Percentiles rank a stretch among this genome's conserved stretches.
phyloP scores from a whole-genome alignment of 2,797 vertebrate genomes.

The Sebastes jordani region DNA sequence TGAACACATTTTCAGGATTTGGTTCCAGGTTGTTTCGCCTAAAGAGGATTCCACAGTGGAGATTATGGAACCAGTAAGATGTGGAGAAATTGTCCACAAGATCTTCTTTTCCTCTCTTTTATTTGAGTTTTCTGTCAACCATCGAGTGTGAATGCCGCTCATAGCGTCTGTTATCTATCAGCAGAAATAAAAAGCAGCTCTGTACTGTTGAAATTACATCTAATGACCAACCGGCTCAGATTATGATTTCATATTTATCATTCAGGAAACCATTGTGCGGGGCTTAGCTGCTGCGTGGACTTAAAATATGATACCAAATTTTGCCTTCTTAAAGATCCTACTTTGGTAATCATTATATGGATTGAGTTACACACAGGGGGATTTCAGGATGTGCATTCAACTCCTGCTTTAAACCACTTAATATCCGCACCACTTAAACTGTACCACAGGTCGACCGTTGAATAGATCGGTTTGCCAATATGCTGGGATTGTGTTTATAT shows the following conservation, averaged over 20 bases:
- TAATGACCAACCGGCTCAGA: constrained; percentile 52
- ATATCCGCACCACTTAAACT: constrained; percentile 17
- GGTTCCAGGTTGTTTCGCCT: constrained; percentile 28
- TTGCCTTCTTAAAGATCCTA: constrained; percentile 32
- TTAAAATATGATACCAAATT: constrained; percentile 25
- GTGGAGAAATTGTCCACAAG: neutral
- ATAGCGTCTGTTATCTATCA: constrained; percentile 25
- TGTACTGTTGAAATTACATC: constrained; percentile 30
- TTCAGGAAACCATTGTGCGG: constrained; percentile 26
- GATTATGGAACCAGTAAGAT: constrained; percentile 44
- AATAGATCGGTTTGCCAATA: constrained; percentile 17
- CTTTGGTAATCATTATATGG: constrained; percentile 45
- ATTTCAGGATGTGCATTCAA: constrained; percentile 53
- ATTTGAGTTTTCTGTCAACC: neutral
- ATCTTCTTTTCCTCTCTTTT: neutral
- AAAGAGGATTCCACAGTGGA: constrained; percentile 57
- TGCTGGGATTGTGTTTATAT: constrained; percentile 3
- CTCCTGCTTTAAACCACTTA: constrained; percentile 45
- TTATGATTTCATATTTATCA: constrained; percentile 39
- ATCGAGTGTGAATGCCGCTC: neutral
- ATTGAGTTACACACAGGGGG: constrained; percentile 44
- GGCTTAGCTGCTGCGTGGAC: constrained; percentile 40
- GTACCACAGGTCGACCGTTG: constrained; percentile 14
- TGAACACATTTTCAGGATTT: constrained; percentile 36
- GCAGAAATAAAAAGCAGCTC: constrained; percentile 16